Conservation (phyloP, 1,140 invertebrate species). For the Belonocnema kinseyi region DNA sequence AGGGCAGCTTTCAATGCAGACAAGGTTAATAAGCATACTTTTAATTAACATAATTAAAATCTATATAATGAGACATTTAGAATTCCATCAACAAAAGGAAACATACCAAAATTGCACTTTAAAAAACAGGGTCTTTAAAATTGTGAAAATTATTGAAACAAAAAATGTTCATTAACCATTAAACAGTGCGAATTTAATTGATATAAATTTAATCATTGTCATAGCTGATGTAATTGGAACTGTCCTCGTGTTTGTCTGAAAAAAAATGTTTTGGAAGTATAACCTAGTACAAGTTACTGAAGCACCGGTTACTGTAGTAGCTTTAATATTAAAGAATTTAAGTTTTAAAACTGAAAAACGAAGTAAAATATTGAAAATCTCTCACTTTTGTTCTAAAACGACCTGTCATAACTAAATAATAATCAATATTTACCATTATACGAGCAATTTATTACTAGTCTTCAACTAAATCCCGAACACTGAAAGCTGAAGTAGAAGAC, state of each 20-base stretch:
- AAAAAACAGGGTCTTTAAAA: background rate
- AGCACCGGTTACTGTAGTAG: conserved; percentile 21
- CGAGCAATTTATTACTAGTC: conserved; percentile 1
- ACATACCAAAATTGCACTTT: background rate
- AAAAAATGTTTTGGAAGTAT: conserved; percentile 23
- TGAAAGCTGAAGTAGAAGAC: no score
- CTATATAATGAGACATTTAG: no score
- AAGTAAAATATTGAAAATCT: background rate
- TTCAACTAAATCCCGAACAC: background rate
- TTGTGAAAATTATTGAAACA: background rate
- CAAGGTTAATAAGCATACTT: no score
- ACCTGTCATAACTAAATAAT: background rate
- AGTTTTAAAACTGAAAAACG: background rate
- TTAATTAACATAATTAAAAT: no score
- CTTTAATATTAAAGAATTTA: conserved; percentile 25
- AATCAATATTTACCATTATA: conserved; percentile 34
- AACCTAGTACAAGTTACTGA: conserved; percentile 7
- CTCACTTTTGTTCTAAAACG: conserved; percentile 3
- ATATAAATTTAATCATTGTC: background rate
- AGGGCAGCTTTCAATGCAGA: no score
- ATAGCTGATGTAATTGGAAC: conserved; percentile 25
- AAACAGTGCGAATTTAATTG: conserved; percentile 1
- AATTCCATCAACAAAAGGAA: no score
- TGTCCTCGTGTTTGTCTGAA: conserved; percentile 13
- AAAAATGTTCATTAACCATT: background rate